Conservation (phyloP, 2,888 invertebrate genomes). For the Ectobius pallidus region DNA sequence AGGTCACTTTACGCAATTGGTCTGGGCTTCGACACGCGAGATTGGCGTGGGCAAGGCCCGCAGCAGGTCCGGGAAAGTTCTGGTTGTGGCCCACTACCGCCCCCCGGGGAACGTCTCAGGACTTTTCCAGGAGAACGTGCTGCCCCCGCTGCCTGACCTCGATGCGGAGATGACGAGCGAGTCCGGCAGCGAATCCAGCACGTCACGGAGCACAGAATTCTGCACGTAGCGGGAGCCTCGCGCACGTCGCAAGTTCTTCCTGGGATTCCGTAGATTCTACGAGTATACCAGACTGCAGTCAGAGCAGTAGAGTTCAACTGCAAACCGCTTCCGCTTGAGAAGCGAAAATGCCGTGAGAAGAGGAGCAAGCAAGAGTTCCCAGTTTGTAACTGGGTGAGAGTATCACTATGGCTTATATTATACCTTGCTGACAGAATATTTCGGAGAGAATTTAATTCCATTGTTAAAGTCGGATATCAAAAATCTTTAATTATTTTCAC, state of each 20-base stretch:
- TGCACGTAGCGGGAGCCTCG: conserved; percentile 32
- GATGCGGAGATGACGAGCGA: conserved; percentile 41
- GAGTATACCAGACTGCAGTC: neutral
- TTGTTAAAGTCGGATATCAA: too few species aligned
- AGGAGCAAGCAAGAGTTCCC: too few species aligned
- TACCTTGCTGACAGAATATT: too few species aligned
- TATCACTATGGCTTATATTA: too few species aligned
- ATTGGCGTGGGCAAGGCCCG: conserved; percentile 84
- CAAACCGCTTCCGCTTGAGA: neutral
- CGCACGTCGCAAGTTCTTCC: neutral
- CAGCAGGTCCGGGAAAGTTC: conserved; percentile 76
- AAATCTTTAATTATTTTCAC: too few species aligned
- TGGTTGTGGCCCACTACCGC: conserved; percentile 84
- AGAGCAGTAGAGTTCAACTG: neutral
- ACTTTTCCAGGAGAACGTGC: conserved; percentile 77
- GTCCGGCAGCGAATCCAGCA: conserved; percentile 42
- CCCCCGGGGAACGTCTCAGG: conserved; percentile 81
- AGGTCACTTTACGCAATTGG: conserved; percentile 89
- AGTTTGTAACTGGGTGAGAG: too few species aligned
- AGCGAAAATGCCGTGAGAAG: neutral
- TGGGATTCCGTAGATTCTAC: neutral
- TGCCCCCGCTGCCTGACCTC: conserved; percentile 62
- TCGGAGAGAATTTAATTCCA: too few species aligned
- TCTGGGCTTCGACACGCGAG: conserved; percentile 77
- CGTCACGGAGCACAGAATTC: conserved; percentile 36